Conservation (phyloP, 1,140 invertebrate species). For the Adelges cooleyi region DNA sequence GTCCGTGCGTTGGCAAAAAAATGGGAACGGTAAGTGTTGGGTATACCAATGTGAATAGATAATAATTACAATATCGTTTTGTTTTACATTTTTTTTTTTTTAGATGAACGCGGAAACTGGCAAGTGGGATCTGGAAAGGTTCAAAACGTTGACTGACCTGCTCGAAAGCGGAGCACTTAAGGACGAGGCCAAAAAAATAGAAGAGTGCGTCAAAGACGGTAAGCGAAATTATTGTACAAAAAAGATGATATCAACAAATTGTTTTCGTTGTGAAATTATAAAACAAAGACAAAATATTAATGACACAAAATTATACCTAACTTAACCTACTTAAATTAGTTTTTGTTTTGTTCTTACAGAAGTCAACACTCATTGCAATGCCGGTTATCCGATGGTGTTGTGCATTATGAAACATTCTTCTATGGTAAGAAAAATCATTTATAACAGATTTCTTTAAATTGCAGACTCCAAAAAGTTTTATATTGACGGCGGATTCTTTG, state of each 20-base stretch:
- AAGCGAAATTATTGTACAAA: not conserved
- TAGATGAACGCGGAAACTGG: not conserved
- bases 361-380: not conserved
- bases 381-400: not conserved
- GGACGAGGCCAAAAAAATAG: not conserved
- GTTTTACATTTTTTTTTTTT: not conserved
- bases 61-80: not conserved
- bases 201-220: not conserved
- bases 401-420: not conserved
- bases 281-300: not conserved
- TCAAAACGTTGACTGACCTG: not conserved
- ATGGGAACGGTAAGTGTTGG: slow-evolving; percentile 14
- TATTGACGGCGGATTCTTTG: no score
- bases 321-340: not conserved
- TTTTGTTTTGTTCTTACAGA: not conserved
- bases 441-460: no score
- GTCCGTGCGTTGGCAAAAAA: not conserved
- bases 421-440: not conserved
- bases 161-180: not conserved
- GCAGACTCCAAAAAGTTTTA: not conserved
- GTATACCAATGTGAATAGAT: not conserved
- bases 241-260: no score
- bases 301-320: not conserved
- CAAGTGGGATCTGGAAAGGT: not conserved
- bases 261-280: no score